Percentiles rank a stretch among this genome's conserved stretches.
Evolutionary conservation across 2,888 invertebrate species (phyloP).

Genomic region (Helobdella robusta): DNA sequence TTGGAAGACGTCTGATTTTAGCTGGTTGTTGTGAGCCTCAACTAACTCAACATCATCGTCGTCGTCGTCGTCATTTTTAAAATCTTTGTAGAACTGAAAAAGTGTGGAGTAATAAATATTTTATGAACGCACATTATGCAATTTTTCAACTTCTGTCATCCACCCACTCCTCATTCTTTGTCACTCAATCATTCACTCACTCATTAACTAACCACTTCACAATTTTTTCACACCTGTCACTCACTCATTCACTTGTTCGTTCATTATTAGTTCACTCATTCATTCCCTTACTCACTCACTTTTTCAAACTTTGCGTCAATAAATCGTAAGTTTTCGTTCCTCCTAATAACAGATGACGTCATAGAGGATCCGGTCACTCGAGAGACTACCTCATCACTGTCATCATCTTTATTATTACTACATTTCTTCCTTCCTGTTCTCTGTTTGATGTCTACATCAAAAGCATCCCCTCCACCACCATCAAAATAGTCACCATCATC

Average conservation of each 20-base stretch:
- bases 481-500: not conserved
- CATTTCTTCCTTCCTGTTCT: slow-evolving; percentile 31
- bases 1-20: not conserved
- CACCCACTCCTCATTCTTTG: too few species aligned
- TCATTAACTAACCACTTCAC: too few species aligned
- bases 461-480: not conserved
- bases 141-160: too few species aligned
- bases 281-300: not conserved
- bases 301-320: slow-evolving; percentile 76
- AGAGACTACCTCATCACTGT: slow-evolving; percentile 64
- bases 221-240: too few species aligned
- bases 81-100: not conserved
- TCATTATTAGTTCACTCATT: too few species aligned
- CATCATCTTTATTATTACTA: slow-evolving; percentile 18
- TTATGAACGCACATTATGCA: not conserved
- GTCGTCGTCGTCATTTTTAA: slow-evolving; percentile 1
- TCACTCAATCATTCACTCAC: too few species aligned
- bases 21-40: not conserved
- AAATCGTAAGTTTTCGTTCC: slow-evolving; percentile 71
- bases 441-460: slow-evolving; percentile 26
- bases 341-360: slow-evolving; percentile 75
- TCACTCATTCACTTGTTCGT: too few species aligned
- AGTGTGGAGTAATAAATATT: not conserved
- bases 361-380: slow-evolving; percentile 86
- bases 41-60: not conserved